Evolutionary conservation across 1,140 invertebrate species (phyloP), one percentile per base, ranked within the genome.

Genomic region (Orius laevigatus): DNA sequence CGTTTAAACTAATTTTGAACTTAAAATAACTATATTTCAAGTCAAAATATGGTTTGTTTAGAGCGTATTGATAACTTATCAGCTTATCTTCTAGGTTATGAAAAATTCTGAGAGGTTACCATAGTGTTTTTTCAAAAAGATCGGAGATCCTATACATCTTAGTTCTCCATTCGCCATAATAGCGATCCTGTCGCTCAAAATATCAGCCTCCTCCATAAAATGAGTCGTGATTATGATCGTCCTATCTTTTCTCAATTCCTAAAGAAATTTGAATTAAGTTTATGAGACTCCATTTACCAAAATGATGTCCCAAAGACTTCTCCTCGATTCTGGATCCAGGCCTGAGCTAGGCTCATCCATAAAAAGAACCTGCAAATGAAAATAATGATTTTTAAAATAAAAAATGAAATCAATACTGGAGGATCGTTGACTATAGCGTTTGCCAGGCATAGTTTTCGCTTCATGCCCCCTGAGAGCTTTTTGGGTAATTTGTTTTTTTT

Each of bases 191-290:
- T 96, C 90, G 1, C 90, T 91, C 0, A 97, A 69, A 14, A 85
- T 73, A 66, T 98, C 93, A 6, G 93, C 93, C 69, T 98, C 94
- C 66, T 97, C 93, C 90, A 98, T 95, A 63, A 89, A 94, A 65
- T 98, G 93, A 1, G 93, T 98, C 2, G 90, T 93, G 1, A 98
- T 72, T 3, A 98, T 65, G 57, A 97, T 85, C 1, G 90, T 93
- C 35, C 52, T 49, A 3, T 48, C 39, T 15, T 43, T 32, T 33
- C 50, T 31, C 11, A 51, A 14, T 12, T 35, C 25, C 25, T 25
- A 25, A 25, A 25, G 25, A 25, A 25, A 3, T 25, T 25, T 8
- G 8, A 8, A 25, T 8, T 25, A 25, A 25, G 3, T 25, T 25
- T 25, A 40, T 8, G 66, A 58, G 49, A 20, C 43, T 2, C 6